Evolutionary conservation across 2,888 invertebrate species (phyloP), one percentile per base, ranked within the genome.

Genomic region (Drosophila bunnanda): DNA sequence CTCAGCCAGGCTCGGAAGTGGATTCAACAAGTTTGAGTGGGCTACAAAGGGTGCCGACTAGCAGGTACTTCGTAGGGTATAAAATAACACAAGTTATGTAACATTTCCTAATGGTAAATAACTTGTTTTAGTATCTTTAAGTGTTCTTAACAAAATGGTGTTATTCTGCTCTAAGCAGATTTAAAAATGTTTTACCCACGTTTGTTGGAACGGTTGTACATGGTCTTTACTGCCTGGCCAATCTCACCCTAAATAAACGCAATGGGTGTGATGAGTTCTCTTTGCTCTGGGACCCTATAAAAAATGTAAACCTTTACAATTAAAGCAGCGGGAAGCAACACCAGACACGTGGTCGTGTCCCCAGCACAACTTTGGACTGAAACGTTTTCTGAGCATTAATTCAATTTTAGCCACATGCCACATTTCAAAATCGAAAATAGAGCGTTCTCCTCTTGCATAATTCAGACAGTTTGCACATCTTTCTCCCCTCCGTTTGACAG

Each of bases 131-230:
- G 17, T 17, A 17, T 6, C 1, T 1, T 12, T 41, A 41, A 41
- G 12, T n/a, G 28, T n/a, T n/a, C 10, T 28, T 46, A 46, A 46
- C 46, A 30, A 30, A 46, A 30, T 46, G n/a, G 28, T 30, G 28
- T 30, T 46, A 59, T 44, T 56, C 12, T 58, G 71, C 70, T 43
- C 38, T 59, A 38, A 55, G 44, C 58, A 22, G 80, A 74, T 82
- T 77, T 71, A 74, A 82, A 61, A 84, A 84, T 78, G 73, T 80
- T 78, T 84, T 78, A 77, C 68, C 65, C 76, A 84, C 76, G 71
- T 66, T 75, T 72, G 71, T 71, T 55, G 54, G 59, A 59, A 70
- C 39, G 39, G 59, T 59, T 59, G 68, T 48, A 30, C 30, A 50
- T 15, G 69, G 77, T 76, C 77, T 76, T 61, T 61, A 30, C 39